Conservation (phyloP, 2,113 vertebrate genomes). For the Cariama cristata region DNA sequence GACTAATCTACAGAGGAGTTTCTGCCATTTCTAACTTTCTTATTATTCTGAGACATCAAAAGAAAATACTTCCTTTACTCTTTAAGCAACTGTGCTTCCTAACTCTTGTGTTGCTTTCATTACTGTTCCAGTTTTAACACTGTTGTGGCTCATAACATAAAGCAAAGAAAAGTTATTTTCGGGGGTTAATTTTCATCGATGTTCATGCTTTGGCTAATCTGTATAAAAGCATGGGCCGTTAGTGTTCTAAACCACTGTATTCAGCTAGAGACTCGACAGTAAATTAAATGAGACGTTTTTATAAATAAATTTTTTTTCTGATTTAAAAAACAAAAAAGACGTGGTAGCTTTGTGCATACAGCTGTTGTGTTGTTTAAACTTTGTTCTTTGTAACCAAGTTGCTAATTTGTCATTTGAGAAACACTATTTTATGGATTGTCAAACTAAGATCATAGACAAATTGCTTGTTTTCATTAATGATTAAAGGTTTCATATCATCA, state of each 20-base stretch:
- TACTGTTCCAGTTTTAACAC: slow-evolving; percentile 66
- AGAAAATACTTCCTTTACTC: slow-evolving; percentile 69
- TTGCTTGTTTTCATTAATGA: slow-evolving; percentile 64
- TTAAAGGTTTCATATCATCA: slow-evolving; percentile 66
- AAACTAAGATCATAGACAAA: slow-evolving; percentile 55
- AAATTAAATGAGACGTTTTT: slow-evolving; percentile 73
- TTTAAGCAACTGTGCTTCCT: slow-evolving; percentile 73
- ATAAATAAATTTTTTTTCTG: slow-evolving; percentile 73
- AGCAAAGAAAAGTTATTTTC: slow-evolving; percentile 22
- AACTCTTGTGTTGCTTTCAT: slow-evolving; percentile 72
- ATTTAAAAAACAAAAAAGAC: slow-evolving; percentile 19
- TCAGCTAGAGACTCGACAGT: slow-evolving; percentile 56
- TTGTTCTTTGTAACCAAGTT: slow-evolving; percentile 66
- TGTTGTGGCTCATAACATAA: slow-evolving; percentile 64
- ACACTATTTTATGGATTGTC: slow-evolving; percentile 68
- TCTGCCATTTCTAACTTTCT: slow-evolving; percentile 76
- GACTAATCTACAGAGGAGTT: slow-evolving; percentile 83
- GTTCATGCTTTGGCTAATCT: slow-evolving; percentile 73
- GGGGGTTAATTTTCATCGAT: slow-evolving; percentile 51
- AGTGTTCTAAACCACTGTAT: slow-evolving; percentile 68
- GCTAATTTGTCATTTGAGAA: slow-evolving; percentile 64
- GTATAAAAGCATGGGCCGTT: slow-evolving; percentile 69
- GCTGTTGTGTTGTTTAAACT: slow-evolving; percentile 68
- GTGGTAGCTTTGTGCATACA: slow-evolving; percentile 69
- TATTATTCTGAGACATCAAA: slow-evolving; percentile 71